Evolutionary conservation across 2,113 vertebrate species (phyloP), one percentile per base, ranked within the genome.

Genomic region (Campylorhamphus procurvoides): DNA sequence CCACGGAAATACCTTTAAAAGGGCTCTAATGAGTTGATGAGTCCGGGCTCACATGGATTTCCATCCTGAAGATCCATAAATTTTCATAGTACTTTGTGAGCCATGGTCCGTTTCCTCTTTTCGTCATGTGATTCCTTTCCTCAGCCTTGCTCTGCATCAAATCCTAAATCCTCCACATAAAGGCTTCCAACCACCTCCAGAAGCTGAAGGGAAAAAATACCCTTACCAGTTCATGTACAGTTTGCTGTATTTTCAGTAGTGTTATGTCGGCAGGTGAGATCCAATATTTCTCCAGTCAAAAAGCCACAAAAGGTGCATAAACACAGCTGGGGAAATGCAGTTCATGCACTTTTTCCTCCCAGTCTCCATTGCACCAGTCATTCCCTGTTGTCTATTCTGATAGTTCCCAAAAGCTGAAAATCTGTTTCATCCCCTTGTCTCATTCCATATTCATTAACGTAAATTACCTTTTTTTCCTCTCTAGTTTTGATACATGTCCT

Each of bases 21-120:
- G n/a, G 28, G 31, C 80, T 81, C 14, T 10, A 3, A 8, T 2
- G 66, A 59, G 20, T 14, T 5, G 2, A 6, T 31, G n/a, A 4
- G 25, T 18, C 11, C 6, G 4, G 20, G 6, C 6, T 37, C 35
- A 0, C 3, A 1, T 4, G 4, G 35, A 20, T 73, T 68, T 52
- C 20, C 55, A 14, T 31, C 14, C 39, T 16, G 35, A 8, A 4
- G 2, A 29, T 0, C 67, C 28, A 79, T 55, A 39, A 87, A 67
- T 16, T 49, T 46, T n/a, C 2, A 0, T 18, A n/a, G 20, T 5
- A 44, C 69, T 47, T 46, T 18, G 53, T 20, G 5, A 77, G 20
- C 47, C 3, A 0, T 69, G 55, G 27, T 3, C 55, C 22, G 4
- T 35, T 71, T 52, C 31, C 42, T 53, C 42, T 71, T 60, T 44